A percentile compares a stretch with the other conserved stretches of the same genome.
Evolutionary conservation across 1,140 invertebrate species (phyloP).

Genomic region (Aphelenchoides avenae): DNA sequence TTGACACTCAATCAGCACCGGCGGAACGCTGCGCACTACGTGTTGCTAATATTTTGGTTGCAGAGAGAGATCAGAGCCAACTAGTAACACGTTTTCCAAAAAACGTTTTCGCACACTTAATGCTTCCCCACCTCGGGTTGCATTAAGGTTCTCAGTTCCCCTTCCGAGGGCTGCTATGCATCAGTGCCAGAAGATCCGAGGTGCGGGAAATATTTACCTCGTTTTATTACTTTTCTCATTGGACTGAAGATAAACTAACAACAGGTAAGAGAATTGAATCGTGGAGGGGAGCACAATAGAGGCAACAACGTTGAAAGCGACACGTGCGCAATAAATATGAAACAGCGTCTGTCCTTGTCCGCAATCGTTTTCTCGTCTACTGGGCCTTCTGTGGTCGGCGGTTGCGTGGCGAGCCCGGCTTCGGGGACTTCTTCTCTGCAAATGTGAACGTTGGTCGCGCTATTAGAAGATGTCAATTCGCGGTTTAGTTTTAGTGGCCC

Average conservation of each 20-base stretch:
- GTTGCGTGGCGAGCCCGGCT: constrained; percentile 38
- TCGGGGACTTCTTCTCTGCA: constrained; percentile 39
- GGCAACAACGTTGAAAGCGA: neutral
- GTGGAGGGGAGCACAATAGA: neutral
- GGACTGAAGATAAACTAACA: neutral
- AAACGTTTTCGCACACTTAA: too few species aligned
- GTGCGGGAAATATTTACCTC: neutral
- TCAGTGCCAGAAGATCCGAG: constrained; percentile 5
- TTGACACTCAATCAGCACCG: too few species aligned
- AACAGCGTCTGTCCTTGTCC: neutral
- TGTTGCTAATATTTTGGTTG: too few species aligned
- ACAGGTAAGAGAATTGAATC: constrained; percentile 3
- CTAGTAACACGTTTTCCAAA: too few species aligned
- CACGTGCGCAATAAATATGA: neutral
- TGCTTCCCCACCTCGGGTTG: too few species aligned
- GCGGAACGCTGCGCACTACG: too few species aligned
- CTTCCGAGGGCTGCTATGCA: too few species aligned
- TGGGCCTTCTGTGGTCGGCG: constrained; percentile 13
- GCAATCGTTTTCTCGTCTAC: neutral
- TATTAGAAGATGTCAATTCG: constrained; percentile 5
- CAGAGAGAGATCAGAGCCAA: too few species aligned
- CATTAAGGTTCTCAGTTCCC: too few species aligned
- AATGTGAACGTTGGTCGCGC: constrained; percentile 18
- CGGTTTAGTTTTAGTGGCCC: constrained; percentile 16
- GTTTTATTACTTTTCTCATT: constrained; percentile 1